Base-by-base conservation (phyloP, 2,797 vertebrate species). In the Sebastes oblongus region DNA sequence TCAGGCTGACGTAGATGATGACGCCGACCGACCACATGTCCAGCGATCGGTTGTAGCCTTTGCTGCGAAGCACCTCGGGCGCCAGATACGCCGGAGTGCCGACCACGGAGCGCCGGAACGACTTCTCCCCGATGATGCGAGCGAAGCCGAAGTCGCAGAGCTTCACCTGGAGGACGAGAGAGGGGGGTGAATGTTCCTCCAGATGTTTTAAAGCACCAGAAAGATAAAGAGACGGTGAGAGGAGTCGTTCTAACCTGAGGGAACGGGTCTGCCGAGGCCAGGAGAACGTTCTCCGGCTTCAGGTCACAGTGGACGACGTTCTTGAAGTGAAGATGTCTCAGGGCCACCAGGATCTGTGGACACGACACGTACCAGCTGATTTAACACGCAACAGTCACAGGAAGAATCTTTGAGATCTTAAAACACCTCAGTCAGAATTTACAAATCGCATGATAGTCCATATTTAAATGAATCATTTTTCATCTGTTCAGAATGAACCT, bases 21-120 rank as follows among this genome's bases (percentile, higher is more conserved):
- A 99, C 98, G 8, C 98, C 98, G 1, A 99, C 98, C 0, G 98
- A 98, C 98, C 98, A 99, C 98, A 99, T 98, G 92, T 99, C 98
- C 60, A 99, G 92, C 0, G 98, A 99, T 20, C 98, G 97, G 93
- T 99, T 99, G 94, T 99, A 98, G 80, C 98, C 98, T 91, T 98
- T 98, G 91, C 97, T 98, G 59, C 98, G 94, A 22, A 99, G 97
- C 71, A 99, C 98, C 71, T 99, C 98, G 0, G 98, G 98, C 5
- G 98, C 97, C 56, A 99, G 90, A 61, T 99, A 98, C 0, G 98
- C 98, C 5, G 98, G 98, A 0, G 98, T 99, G 70, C 98, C 98
- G 39, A 99, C 98, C 82, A 98, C 97, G 1, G 98, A 98, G 52
- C 98, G 96, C n/a, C 98, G 94, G 94, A 99, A 99, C 1, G 98